Base-by-base conservation (phyloP, 2,113 vertebrate species). In the Scomber colias region DNA sequence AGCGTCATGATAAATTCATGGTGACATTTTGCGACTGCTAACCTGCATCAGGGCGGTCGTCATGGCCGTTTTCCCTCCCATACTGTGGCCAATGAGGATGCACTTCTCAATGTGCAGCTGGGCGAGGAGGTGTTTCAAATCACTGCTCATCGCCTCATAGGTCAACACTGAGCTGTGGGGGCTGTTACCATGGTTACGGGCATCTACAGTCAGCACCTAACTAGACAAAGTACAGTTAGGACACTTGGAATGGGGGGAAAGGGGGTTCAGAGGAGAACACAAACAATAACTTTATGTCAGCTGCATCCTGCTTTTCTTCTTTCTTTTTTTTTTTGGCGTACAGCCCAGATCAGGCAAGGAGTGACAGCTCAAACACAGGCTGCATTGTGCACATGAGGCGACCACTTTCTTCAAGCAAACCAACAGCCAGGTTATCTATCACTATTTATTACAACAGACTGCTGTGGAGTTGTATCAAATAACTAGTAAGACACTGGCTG, bases 51-150 rank as follows among this genome's bases (percentile, higher is more conserved):
- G 90, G 8, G 98, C 96, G 8, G 97, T 89, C 0, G 93, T 89
- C 98, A 99, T 99, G 79, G 97, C 98, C 0, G 97, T 97, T 85
- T 97, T 99, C 62, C 98, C 98, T n/a, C 98, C 98, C 98, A 99
- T 98, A 93, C 98, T 99, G 92, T 99, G 98, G 30, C 98, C 98
- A 49, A 99, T 77, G 2, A 99, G 92, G 88, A 98, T 90, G 15
- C 97, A 97, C 87, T 95, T 96, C 45, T 85, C 77, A 24, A 99
- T 95, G 75, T 73, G 95, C 81, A 98, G 94, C 90, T 90, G 93
- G 54, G 57, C 59, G 35, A 99, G 94, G 21, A 99, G 95, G 45
- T 95, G 93, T 73, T 94, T 96, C 62, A 99, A 83, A 1, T 99
- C 98, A 9, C 79, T 66, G 40, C 94, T 94, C 98, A 99, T 99